These are phyloP conservation scores for Macquaria ambigua DNA, from an alignment of 2,113 vertebrate genomes.

Conservation along the genomic window DNA sequence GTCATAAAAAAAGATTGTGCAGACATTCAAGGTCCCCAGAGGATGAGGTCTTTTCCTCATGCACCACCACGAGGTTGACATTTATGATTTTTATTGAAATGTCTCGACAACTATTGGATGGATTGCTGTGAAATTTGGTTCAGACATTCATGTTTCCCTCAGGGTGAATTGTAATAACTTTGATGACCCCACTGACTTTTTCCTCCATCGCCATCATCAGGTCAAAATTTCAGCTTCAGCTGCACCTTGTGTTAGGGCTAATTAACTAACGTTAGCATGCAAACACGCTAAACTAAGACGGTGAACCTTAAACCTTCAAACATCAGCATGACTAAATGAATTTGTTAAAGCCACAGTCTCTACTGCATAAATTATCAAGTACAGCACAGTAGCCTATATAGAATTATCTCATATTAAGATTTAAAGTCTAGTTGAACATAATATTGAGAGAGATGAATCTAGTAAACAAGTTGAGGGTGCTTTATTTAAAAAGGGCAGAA, in stretches of 20 bases:
- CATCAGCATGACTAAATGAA: no score
- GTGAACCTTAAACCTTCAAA: not conserved
- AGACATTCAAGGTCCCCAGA: not conserved
- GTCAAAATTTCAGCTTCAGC: no score
- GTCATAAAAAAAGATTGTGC: not conserved
- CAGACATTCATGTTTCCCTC: not conserved
- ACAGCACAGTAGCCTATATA: no score
- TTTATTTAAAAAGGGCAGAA: no score
- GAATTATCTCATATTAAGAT: no score
- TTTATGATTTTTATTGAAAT: no score
- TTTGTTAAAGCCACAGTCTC: no score
- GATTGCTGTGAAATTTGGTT: not conserved
- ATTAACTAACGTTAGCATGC: not conserved
- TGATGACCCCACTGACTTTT: not conserved
- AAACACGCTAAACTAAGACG: not conserved
- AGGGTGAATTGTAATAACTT: not conserved
- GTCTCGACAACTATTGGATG: not conserved
- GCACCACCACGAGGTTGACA: no score
- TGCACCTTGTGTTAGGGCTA: not conserved
- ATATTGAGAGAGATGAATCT: no score
- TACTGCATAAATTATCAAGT: no score
- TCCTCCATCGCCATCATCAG: not conserved
- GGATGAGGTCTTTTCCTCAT: not conserved
- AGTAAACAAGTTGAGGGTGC: no score
- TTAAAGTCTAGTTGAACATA: no score